These are phyloP conservation scores for Diabrotica virgifera DNA, from an alignment of 1,140 invertebrate species.

Conservation along the genomic window DNA sequence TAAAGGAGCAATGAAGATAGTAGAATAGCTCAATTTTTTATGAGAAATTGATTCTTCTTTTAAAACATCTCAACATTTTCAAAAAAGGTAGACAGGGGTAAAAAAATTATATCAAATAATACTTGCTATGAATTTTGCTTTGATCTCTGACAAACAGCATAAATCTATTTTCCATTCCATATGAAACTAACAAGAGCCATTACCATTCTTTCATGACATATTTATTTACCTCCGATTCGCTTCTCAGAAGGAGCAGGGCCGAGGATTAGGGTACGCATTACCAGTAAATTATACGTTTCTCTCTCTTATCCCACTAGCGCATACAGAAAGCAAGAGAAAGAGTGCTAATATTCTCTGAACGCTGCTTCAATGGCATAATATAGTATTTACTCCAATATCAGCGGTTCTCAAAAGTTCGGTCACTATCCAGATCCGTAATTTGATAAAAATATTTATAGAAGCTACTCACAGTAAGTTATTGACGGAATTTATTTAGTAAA, in stretches of 20 bases:
- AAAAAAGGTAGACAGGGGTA: no score
- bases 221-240: slow-evolving; percentile 6
- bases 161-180: slow-evolving; percentile 4
- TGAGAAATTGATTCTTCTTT: no score
- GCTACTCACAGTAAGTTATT: no score
- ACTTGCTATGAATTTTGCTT: no score
- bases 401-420: not conserved
- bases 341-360: not conserved
- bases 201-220: not conserved
- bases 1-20: no score
- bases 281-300: not conserved
- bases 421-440: no score
- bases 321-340: slow-evolving; percentile 3
- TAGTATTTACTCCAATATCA: not conserved
- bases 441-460: no score
- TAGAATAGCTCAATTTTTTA: no score
- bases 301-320: not conserved
- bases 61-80: no score
- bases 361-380: not conserved
- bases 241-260: slow-evolving; percentile 5
- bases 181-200: no score
- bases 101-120: no score
- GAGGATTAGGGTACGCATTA: slow-evolving; percentile 5
- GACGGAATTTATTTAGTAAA: no score
- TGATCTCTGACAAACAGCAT: not conserved